These are phyloP conservation scores for Scomber colias DNA, from an alignment of 2,113 vertebrate genomes.

Conservation along the genomic window DNA sequence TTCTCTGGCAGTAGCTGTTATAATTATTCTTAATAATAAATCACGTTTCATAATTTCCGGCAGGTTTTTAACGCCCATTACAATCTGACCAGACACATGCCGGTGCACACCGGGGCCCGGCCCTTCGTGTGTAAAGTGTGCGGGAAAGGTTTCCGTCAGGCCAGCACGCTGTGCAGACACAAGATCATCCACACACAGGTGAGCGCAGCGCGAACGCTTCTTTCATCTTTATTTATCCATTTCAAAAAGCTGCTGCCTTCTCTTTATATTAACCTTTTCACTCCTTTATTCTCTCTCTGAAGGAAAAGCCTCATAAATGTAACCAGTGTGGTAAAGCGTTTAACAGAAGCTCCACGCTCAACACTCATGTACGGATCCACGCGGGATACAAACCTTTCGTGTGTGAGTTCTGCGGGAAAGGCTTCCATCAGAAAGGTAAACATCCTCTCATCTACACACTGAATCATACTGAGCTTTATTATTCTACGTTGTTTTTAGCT, in stretches of 20 bases:
- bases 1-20: not conserved
- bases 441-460: not conserved
- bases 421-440: conserved; percentile 99
- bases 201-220: not conserved
- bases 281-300: conserved; percentile 31
- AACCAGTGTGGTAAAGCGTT: conserved; percentile 99
- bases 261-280: not conserved
- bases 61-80: conserved; percentile 98
- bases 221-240: too few relatives aligned
- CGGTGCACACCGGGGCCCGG: conserved; percentile 97
- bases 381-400: conserved; percentile 99
- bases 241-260: too few relatives aligned
- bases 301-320: conserved; percentile 98
- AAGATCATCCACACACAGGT: conserved; percentile 99
- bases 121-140: conserved; percentile 98
- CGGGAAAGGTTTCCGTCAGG: conserved; percentile 96
- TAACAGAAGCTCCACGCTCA: conserved; percentile 98
- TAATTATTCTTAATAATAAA: not conserved
- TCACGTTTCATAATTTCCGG: not conserved
- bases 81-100: conserved; percentile 98
- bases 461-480: not conserved
- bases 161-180: conserved; percentile 96
- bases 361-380: conserved; percentile 98
- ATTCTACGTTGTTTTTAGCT: not conserved
- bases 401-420: conserved; percentile 99